Evolutionary conservation across 2,888 invertebrate genomes (phyloP).

Genomic region (Ptilodon capucinus): DNA sequence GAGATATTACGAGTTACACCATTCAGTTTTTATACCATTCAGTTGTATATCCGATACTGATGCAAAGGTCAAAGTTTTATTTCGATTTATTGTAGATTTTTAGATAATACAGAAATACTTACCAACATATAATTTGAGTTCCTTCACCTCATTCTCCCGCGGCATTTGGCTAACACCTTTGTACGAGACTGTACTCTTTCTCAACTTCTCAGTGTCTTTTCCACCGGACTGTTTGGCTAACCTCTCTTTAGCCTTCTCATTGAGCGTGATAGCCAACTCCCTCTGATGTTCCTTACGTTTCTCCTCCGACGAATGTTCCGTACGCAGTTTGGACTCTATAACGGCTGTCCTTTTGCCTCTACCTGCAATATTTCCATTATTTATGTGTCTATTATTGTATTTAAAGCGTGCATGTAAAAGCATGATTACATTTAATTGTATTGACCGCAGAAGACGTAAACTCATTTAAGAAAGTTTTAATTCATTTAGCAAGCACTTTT

Average conservation of each 20-base stretch:
- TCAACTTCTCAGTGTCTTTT: constrained; percentile 93
- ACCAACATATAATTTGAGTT: constrained; percentile 97
- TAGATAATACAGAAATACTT: constrained; percentile 57
- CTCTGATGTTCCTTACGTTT: constrained; percentile 98
- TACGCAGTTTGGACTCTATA: constrained; percentile 95
- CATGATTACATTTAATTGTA: not conserved
- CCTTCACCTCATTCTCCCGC: constrained; percentile 94
- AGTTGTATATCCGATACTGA: no score
- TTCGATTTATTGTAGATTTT: no score
- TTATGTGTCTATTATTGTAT: not conserved
- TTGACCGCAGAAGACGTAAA: not conserved
- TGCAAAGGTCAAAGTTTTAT: no score
- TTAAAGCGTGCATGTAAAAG: not conserved
- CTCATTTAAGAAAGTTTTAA: not conserved
- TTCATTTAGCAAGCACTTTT: no score
- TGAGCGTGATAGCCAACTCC: constrained; percentile 94
- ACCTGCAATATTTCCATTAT: constrained; percentile 52
- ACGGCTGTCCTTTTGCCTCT: constrained; percentile 94
- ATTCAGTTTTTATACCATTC: no score
- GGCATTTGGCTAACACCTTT: constrained; percentile 97
- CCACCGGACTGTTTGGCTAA: constrained; percentile 93
- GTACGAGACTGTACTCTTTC: constrained; percentile 98
- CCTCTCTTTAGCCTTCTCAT: constrained; percentile 96
- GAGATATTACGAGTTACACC: no score
- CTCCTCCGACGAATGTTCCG: constrained; percentile 98